Percentiles rank a stretch among this genome's conserved stretches.
These are phyloP conservation scores for Dicaeum eximium DNA, from an alignment of 2,113 vertebrate species.

Conservation along the genomic window DNA sequence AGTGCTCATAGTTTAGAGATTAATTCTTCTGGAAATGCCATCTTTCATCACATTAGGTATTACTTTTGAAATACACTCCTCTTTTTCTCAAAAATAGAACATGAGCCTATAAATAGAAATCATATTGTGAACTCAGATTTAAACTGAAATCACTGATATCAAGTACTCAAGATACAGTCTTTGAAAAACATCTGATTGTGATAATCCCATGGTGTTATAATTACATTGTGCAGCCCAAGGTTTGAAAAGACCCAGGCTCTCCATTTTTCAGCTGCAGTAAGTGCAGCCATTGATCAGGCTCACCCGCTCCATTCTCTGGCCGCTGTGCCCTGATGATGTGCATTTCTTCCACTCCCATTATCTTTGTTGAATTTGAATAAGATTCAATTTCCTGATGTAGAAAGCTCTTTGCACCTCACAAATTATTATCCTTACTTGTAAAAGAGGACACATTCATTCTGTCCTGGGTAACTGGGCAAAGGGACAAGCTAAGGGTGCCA, in stretches of 20 bases:
- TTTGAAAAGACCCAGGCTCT: not conserved
- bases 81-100: not conserved
- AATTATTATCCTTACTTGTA: not conserved
- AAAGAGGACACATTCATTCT: not conserved
- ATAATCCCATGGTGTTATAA: not conserved
- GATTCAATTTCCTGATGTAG: slow-evolving; percentile 30
- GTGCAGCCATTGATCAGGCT: not conserved
- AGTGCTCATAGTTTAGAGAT: not conserved
- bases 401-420: not conserved
- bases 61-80: slow-evolving; percentile 18
- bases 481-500: not conserved
- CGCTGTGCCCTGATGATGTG: not conserved
- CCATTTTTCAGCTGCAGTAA: not conserved
- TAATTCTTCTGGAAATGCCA: not conserved
- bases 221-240: not conserved
- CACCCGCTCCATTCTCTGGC: not conserved
- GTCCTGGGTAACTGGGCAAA: not conserved
- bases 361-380: not conserved
- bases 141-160: not conserved
- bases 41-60: not conserved
- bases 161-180: not conserved
- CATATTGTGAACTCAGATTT: not conserved
- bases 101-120: not conserved
- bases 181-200: not conserved
- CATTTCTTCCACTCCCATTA: not conserved